Conservation (phyloP, 2,888 invertebrate genomes). For the Trichopria drosophilae region DNA sequence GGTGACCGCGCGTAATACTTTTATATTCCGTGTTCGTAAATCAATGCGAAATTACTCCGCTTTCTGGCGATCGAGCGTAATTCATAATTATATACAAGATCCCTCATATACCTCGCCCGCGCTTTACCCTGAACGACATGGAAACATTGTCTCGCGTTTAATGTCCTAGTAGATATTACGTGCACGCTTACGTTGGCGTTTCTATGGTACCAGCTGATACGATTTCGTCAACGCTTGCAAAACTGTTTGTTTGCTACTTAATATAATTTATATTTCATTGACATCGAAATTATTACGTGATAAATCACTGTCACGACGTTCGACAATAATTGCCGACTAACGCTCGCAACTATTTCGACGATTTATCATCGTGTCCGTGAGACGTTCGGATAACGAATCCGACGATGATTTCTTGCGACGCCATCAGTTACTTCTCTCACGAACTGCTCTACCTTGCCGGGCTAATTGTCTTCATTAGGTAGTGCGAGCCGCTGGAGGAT, state of each 20-base stretch:
- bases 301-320: slow-evolving; percentile 21
- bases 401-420: slow-evolving; percentile 7
- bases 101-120: too few relatives aligned
- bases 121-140: too few relatives aligned
- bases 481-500: slow-evolving; percentile 7
- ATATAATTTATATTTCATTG: slow-evolving; percentile 22
- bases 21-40: slow-evolving; percentile 7
- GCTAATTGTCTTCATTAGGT: slow-evolving; percentile 25
- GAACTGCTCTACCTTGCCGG: too few relatives aligned
- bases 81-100: slow-evolving; percentile 17
- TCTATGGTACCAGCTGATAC: too few relatives aligned
- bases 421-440: not conserved
- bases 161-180: too few relatives aligned
- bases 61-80: not conserved
- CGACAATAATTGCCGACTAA: slow-evolving; percentile 15
- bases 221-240: too few relatives aligned
- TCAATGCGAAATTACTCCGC: not conserved
- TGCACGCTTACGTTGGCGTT: slow-evolving; percentile 9
- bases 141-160: too few relatives aligned
- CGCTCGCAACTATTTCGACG: slow-evolving; percentile 8
- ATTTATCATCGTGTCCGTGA: slow-evolving; percentile 28
- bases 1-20: slow-evolving; percentile 8
- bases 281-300: slow-evolving; percentile 20
- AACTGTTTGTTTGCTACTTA: too few relatives aligned
- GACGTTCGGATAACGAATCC: too few relatives aligned